Percentiles rank a stretch among this genome's conserved stretches.
Evolutionary conservation across 2,797 vertebrate genomes (phyloP).

Genomic region (Pteropus rufus): DNA sequence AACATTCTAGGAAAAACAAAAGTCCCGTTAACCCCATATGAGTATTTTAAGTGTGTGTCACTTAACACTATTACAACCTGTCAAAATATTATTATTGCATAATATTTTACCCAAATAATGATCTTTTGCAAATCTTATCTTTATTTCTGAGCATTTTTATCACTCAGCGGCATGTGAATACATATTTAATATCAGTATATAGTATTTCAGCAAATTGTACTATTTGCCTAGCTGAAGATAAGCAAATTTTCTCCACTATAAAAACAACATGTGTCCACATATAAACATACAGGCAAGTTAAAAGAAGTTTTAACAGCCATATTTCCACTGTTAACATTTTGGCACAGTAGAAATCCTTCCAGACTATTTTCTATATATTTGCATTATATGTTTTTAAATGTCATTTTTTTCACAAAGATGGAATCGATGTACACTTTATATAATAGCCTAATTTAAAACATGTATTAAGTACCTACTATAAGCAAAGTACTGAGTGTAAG

Average conservation of each 20-base stretch:
- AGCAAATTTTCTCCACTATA: not conserved
- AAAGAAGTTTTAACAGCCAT: not conserved
- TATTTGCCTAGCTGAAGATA: not conserved
- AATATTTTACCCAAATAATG: conserved; percentile 32
- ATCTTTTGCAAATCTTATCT: conserved; percentile 14
- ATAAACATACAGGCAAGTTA: not conserved
- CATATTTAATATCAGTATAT: not conserved
- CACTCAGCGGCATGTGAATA: not conserved
- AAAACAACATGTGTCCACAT: not conserved
- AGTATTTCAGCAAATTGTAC: not conserved
- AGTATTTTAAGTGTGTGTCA: not conserved
- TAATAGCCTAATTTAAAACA: not conserved
- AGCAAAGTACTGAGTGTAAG: not conserved
- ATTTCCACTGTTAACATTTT: not conserved
- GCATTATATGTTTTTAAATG: not conserved
- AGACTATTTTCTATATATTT: not conserved
- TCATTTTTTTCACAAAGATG: not conserved
- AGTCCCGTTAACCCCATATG: not conserved
- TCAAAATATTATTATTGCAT: not conserved
- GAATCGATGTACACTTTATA: not conserved
- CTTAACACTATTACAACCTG: not conserved
- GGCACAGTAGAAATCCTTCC: not conserved
- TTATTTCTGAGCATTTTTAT: conserved; percentile 37
- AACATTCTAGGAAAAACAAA: not conserved
- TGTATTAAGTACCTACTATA: not conserved